These are phyloP conservation scores for Megaceryle torquata DNA, from an alignment of 2,113 vertebrate genomes.

Conservation along the genomic window DNA sequence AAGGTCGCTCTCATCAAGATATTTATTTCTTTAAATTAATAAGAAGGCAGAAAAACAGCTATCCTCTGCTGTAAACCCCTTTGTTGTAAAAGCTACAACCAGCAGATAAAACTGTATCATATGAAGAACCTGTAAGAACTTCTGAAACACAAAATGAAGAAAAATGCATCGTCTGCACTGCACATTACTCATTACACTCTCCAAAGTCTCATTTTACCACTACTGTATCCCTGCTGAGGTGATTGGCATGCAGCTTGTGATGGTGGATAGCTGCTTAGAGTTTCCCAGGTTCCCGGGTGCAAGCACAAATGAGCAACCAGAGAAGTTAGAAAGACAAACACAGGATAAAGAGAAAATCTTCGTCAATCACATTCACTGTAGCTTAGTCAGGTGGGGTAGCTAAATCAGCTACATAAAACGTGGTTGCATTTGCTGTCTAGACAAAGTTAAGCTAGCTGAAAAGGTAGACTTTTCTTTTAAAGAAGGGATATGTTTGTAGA, in stretches of 20 bases:
- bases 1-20: constrained; percentile 43
- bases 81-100: background rate
- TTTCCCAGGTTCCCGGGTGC: background rate
- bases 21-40: constrained; percentile 30
- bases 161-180: background rate
- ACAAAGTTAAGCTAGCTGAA: background rate
- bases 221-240: constrained; percentile 10
- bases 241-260: background rate
- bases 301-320: background rate
- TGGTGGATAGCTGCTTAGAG: background rate
- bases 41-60: background rate
- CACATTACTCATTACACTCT: background rate
- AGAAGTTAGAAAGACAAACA: background rate
- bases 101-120: background rate
- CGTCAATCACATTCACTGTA: background rate
- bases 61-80: background rate
- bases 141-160: background rate
- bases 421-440: constrained; percentile 9
- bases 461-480: background rate
- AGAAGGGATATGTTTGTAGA: background rate
- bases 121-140: background rate
- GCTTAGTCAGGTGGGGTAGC: background rate
- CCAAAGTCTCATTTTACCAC: constrained; percentile 29
- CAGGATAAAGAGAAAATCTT: constrained; percentile 25
- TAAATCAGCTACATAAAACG: background rate